A percentile compares a stretch with the other conserved stretches of the same genome.
Conservation (phyloP, 2,113 vertebrate genomes). For the Mohoua ochrocephala region DNA sequence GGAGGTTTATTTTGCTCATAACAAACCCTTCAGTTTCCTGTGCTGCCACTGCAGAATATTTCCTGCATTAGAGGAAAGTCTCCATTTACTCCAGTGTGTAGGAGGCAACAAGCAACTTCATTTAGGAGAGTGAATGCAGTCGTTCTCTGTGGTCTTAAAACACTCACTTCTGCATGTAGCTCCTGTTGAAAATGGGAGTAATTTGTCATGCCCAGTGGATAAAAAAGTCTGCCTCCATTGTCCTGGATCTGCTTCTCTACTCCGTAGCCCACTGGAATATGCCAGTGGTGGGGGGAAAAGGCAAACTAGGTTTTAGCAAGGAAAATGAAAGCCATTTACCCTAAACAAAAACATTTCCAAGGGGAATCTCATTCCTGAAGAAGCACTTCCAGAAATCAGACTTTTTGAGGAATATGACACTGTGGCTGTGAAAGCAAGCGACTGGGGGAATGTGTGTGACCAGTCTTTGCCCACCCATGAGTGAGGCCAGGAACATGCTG, state of each 20-base stretch:
- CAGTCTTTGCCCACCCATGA: not conserved
- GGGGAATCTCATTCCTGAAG: not conserved
- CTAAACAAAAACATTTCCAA: not conserved
- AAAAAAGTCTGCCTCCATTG: not conserved
- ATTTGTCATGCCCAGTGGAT: not conserved
- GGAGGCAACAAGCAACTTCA: not conserved
- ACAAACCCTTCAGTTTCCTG: not conserved
- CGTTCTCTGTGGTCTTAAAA: not conserved
- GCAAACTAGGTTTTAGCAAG: not conserved
- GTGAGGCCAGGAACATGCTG: not conserved
- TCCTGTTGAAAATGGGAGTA: not conserved
- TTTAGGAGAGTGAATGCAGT: not conserved
- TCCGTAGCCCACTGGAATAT: not conserved
- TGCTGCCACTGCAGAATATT: not conserved
- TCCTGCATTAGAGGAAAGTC: not conserved
- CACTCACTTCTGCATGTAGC: not conserved
- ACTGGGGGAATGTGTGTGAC: not conserved
- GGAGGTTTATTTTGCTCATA: not conserved
- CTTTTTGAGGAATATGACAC: not conserved
- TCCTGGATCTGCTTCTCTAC: not conserved
- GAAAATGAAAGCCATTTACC: not conserved
- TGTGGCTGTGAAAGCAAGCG: not conserved
- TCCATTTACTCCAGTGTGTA: not conserved
- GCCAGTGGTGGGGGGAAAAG: not conserved
- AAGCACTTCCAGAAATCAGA: not conserved